phyloP scores from a whole-genome alignment of 2,113 vertebrate genomes.

The Cinclus mexicanus region DNA sequence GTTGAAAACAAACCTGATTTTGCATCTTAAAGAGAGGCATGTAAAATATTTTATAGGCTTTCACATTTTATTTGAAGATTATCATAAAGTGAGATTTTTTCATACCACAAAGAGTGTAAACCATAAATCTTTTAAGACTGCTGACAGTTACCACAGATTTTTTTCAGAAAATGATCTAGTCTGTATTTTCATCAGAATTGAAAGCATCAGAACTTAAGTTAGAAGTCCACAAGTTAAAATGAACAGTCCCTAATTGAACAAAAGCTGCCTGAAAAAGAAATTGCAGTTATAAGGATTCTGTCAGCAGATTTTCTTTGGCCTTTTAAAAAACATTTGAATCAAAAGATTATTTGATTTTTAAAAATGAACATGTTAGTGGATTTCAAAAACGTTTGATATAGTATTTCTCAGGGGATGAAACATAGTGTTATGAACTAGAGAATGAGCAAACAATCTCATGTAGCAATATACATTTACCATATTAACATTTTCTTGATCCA shows the following conservation, averaged over 20 bases:
- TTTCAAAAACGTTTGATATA: conserved; percentile 52
- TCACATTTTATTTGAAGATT: conserved; percentile 65
- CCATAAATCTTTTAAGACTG: conserved; percentile 36
- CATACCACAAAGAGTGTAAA: conserved; percentile 21
- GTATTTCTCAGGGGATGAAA: conserved; percentile 21
- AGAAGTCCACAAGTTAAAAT: conserved; percentile 14
- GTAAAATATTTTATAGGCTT: conserved; percentile 51
- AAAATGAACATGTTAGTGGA: neutral
- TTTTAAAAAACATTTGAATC: conserved; percentile 55
- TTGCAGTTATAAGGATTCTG: conserved; percentile 13
- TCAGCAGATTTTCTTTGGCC: conserved; percentile 5
- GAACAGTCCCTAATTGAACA: neutral
- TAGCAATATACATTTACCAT: neutral
- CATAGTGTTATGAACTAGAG: conserved; percentile 7
- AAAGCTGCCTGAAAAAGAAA: neutral
- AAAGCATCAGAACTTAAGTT: neutral
- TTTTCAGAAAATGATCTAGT: conserved; percentile 2
- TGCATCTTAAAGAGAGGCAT: conserved; percentile 36
- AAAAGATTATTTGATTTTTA: conserved; percentile 54
- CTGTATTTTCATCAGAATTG: neutral
- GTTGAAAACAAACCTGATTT: neutral
- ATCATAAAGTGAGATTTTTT: conserved; percentile 58
- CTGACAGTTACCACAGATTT: neutral
- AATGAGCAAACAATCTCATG: neutral
- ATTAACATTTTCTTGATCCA: conserved; percentile 45